Evolutionary conservation across 2,113 vertebrate genomes (phyloP).

Genomic region (Mixornis gularis): DNA sequence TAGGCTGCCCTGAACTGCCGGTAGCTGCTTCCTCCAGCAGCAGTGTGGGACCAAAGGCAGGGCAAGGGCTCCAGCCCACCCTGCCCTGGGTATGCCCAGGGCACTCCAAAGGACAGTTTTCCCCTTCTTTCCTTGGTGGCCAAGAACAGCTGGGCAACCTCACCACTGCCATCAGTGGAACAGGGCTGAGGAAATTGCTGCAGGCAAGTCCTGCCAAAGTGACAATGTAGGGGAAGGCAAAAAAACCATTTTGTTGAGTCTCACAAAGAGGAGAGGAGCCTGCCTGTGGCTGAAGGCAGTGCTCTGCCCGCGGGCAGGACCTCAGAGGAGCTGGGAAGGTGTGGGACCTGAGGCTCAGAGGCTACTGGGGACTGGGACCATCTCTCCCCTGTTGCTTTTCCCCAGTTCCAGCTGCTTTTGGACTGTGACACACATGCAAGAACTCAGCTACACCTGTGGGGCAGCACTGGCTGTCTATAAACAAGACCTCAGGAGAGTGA

Average conservation of each 20-base stretch:
- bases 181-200: background rate
- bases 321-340: background rate
- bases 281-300: fast-evolving
- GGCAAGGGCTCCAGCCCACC: background rate
- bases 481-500: background rate
- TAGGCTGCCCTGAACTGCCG: background rate
- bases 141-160: background rate
- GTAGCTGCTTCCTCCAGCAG: background rate
- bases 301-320: fast-evolving
- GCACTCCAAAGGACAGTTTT: fast-evolving
- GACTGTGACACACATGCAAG: fast-evolving
- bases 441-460: fast-evolving
- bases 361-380: background rate
- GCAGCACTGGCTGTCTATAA: background rate
- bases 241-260: fast-evolving
- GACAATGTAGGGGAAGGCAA: fast-evolving
- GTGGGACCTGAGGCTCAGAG: background rate
- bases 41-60: background rate
- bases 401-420: background rate
- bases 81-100: fast-evolving
- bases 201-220: background rate
- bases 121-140: too few relatives aligned
- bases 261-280: too few relatives aligned
- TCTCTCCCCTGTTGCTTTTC: fast-evolving
- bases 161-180: fast-evolving